These are phyloP conservation scores for Plecotus auritus DNA, from an alignment of 2,113 vertebrate species.

Conservation along the genomic window DNA sequence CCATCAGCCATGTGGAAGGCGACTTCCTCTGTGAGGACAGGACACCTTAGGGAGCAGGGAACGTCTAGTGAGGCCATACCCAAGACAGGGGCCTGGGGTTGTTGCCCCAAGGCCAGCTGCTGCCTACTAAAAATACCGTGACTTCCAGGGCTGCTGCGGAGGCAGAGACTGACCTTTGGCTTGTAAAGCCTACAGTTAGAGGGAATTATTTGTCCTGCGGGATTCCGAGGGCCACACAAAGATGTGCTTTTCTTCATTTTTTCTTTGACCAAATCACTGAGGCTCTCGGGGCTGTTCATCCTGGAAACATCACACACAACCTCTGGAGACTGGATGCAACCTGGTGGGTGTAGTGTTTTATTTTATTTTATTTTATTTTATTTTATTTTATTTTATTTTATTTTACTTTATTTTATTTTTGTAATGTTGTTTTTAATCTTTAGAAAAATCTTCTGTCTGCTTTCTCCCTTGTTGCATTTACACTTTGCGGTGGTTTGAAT, in stretches of 20 bases:
- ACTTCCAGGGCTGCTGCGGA: rapidly evolving
- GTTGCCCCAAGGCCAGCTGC: no score
- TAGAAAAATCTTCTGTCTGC: not conserved
- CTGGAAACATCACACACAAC: not conserved
- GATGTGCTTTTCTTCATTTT: not conserved
- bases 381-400: not conserved
- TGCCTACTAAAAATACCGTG: not conserved
- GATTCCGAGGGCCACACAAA: not conserved
- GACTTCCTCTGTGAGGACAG: not conserved
- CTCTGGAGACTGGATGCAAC: no score
- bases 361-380: not conserved
- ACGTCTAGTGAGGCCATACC: not conserved
- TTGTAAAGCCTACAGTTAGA: not conserved
- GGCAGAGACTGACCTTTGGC: no score
- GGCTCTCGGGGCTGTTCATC: not conserved
- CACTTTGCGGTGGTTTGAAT: not conserved
- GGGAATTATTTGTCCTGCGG: not conserved
- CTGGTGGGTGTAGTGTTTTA: not conserved
- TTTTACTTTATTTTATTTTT: not conserved
- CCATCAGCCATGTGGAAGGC: not conserved
- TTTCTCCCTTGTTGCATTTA: not conserved
- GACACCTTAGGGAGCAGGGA: not conserved
- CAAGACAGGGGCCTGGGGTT: no score
- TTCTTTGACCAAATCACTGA: not conserved
- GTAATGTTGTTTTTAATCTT: not conserved